These are phyloP conservation scores for Pantelozetes paolii DNA, from an alignment of 2,888 invertebrate genomes.

Conservation along the genomic window DNA sequence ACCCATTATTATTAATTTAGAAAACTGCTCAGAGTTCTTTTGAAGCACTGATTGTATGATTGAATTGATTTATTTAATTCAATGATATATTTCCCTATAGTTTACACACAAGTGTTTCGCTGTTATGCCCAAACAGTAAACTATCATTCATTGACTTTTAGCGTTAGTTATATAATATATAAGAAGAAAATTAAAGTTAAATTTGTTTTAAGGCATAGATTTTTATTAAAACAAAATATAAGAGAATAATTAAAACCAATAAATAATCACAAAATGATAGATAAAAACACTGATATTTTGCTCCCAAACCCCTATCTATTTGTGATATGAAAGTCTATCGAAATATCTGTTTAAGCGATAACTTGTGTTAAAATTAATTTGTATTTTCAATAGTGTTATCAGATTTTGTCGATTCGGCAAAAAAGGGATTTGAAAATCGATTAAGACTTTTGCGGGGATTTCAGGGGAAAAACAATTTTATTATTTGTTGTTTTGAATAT, in stretches of 20 bases:
- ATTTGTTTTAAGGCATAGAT: background rate
- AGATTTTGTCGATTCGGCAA: background rate
- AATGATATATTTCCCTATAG: no score
- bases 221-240: background rate
- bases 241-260: conserved; percentile 9
- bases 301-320: background rate
- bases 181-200: background rate
- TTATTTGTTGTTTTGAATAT: no score
- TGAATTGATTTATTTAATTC: no score
- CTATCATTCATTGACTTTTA: background rate
- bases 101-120: no score
- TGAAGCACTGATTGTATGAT: no score
- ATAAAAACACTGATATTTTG: background rate
- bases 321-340: background rate
- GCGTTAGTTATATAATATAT: background rate
- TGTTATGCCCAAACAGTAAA: background rate
- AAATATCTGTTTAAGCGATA: background rate
- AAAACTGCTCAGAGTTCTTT: no score
- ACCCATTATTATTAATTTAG: no score
- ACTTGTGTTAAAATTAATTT: background rate
- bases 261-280: background rate
- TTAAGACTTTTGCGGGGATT: no score
- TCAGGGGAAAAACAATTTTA: no score
- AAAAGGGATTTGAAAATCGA: background rate
- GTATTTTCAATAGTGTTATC: no score